Conservation (phyloP, 2,888 invertebrate species). For the Malachius bipustulatus region DNA sequence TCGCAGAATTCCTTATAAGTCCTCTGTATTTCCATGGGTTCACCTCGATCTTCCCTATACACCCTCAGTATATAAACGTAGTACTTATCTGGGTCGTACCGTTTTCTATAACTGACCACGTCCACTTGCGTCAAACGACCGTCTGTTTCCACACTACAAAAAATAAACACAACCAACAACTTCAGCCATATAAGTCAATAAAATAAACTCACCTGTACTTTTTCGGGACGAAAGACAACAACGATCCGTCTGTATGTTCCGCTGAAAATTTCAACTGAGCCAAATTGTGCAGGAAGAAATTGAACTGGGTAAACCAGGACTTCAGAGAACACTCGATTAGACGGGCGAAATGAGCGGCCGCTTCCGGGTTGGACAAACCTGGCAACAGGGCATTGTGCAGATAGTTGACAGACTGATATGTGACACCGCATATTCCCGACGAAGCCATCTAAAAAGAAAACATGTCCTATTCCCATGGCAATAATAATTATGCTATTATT, state of each 20-base stretch:
- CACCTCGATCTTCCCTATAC: constrained; percentile 71
- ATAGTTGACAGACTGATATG: constrained; percentile 82
- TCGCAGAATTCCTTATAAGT: constrained; percentile 96
- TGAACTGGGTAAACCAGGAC: constrained; percentile 90
- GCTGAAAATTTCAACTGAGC: constrained; percentile 85
- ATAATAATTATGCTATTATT: neutral
- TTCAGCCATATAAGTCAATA: neutral
- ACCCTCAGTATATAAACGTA: constrained; percentile 86
- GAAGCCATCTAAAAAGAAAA: constrained; percentile 62
- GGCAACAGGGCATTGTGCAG: constrained; percentile 83
- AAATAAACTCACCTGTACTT: constrained; percentile 69
- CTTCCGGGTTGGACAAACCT: constrained; percentile 85
- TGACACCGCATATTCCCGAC: constrained; percentile 85
- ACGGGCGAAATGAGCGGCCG: constrained; percentile 88
- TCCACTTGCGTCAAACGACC: constrained; percentile 76
- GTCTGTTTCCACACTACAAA: constrained; percentile 69
- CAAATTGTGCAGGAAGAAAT: constrained; percentile 95
- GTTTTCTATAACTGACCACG: constrained; percentile 83
- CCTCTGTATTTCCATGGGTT: constrained; percentile 79
- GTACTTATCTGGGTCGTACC: constrained; percentile 94
- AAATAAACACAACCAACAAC: constrained; percentile 8
- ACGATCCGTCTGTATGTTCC: constrained; percentile 69
- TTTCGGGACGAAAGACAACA: constrained; percentile 87
- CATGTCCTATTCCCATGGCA: neutral
- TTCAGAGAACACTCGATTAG: constrained; percentile 93